Base-by-base conservation (phyloP, 2,113 vertebrate genomes). In the Notechis scutatus region DNA sequence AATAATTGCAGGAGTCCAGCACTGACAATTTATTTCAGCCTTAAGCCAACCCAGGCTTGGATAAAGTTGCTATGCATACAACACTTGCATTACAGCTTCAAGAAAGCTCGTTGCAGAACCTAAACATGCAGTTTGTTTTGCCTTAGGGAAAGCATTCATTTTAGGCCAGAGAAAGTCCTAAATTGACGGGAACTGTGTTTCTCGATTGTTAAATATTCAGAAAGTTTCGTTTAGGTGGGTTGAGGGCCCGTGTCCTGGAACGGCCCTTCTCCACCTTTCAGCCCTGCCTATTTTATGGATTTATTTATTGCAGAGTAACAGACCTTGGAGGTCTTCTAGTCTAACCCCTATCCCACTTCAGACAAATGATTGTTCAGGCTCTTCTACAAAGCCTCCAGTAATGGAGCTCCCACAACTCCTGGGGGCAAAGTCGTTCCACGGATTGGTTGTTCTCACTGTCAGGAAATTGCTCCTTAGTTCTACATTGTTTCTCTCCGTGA, bases 1-100 rank as follows among this genome's bases (percentile, higher is more conserved):
- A 98, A 99, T 98, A 98, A 98, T 98, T 96, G 95, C 97, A 95
- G 97, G 96, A 97, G 97, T 97, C 95, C 94, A 94, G 95, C 96
- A 92, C 92, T 96, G 97, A 98, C 98, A 97, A 98, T 99, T 98
- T 98, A 98, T 98, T 97, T 96, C 85, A 59, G 96, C 97, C 97
- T 97, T 94, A 92, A 96, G 87, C 95, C 96, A 95, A 96, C 94
- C 88, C 94, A 89, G 90, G 96, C 96, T 94, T 93, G 96, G 97
- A 97, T 97, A 97, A 94, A 94, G 96, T 97, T 97, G 95, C 97
- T 94, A 92, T 88, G 56, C 94, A 93, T 69, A 91, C 23, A 5
- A 3, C 23, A 42, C 88, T 90, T 81, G n/a, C 86, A 29, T 93
- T 96, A 90, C 61, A 47, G 20, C 24, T 94, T 94, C 90, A 88